Percentiles rank a stretch among this genome's conserved stretches.
Conservation (phyloP, 2,797 vertebrate genomes). For the Falco novaeseelandiae region DNA sequence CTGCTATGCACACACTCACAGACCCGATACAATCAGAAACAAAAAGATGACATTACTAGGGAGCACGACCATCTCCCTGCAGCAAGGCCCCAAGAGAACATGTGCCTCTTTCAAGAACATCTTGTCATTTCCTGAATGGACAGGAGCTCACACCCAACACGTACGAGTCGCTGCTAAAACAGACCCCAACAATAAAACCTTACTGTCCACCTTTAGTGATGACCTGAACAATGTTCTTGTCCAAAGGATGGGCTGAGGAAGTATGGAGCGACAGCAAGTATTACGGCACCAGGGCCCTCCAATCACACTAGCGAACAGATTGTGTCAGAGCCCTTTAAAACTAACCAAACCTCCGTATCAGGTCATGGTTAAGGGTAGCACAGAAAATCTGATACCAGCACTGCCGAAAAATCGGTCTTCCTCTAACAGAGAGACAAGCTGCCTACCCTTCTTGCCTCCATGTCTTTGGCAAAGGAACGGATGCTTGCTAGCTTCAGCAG, state of each 20-base stretch:
- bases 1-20: background rate
- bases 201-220: background rate
- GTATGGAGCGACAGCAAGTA: rapidly evolving
- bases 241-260: background rate
- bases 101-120: background rate
- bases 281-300: background rate
- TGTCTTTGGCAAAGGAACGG: background rate
- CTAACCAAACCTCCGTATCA: background rate
- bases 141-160: background rate
- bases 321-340: background rate
- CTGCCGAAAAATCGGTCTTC: background rate
- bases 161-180: rapidly evolving
- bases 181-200: background rate
- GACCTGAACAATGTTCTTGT: background rate
- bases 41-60: background rate
- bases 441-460: background rate
- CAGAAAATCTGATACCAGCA: background rate
- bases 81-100: background rate
- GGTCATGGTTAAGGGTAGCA: background rate
- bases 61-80: background rate
- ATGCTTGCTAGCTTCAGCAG: background rate
- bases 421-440: background rate
- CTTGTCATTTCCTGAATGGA: background rate
- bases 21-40: background rate
- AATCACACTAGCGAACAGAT: background rate